Conservation (phyloP, 2,113 vertebrate species). For the Pollimyrus isidori region DNA sequence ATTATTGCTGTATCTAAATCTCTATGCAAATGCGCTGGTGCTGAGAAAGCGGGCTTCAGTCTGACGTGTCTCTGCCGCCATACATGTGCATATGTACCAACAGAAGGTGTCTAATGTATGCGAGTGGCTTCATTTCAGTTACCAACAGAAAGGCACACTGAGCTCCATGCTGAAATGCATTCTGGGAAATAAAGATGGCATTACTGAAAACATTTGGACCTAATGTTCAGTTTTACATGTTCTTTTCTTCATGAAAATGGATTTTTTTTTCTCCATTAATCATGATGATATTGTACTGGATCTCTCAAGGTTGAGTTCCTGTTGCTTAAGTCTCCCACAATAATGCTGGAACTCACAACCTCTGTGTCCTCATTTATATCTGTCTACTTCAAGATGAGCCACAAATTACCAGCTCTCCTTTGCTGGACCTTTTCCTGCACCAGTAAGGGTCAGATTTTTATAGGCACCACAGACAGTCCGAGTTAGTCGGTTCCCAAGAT, state of each 20-base stretch:
- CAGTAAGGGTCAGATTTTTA: background rate
- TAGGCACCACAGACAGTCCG: background rate
- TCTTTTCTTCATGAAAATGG: background rate
- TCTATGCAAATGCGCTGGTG: slow-evolving; percentile 34
- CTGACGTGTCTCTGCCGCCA: background rate
- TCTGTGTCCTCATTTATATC: background rate
- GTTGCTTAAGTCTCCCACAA: background rate
- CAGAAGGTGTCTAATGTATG: background rate
- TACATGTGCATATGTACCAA: background rate
- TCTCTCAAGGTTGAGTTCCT: background rate
- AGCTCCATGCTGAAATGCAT: background rate
- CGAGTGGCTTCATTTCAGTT: background rate
- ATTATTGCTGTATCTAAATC: slow-evolving; percentile 22
- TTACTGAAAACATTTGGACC: background rate
- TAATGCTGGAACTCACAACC: background rate
- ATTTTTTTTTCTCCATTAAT: background rate
- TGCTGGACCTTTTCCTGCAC: background rate
- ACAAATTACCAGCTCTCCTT: background rate
- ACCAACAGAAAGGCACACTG: background rate
- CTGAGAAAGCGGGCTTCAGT: background rate
- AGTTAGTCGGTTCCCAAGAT: background rate
- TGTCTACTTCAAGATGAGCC: background rate
- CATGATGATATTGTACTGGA: background rate
- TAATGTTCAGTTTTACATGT: background rate
- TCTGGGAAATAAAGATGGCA: background rate